phyloP scores from a whole-genome alignment of 2,888 invertebrate species.

The Heteromyza rotundicornis region DNA sequence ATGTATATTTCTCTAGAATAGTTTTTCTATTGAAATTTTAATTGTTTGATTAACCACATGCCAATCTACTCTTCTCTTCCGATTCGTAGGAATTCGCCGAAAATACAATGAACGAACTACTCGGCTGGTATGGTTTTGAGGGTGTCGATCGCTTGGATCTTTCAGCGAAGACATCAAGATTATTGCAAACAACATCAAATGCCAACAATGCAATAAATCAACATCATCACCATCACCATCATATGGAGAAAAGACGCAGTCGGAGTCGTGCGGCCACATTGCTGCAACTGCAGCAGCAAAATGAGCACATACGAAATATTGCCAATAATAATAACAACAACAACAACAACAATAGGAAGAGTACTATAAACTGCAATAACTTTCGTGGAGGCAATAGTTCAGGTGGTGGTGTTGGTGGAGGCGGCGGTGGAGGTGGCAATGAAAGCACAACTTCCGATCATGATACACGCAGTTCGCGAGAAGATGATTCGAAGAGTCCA shows the following conservation, averaged over 20 bases:
- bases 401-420: constrained; percentile 21
- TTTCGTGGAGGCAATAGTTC: constrained; percentile 25
- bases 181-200: constrained; percentile 50
- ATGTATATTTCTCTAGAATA: no score
- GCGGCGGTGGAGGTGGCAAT: constrained; percentile 36
- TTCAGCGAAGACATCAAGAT: constrained; percentile 56
- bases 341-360: constrained; percentile 27
- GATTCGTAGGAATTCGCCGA: constrained; percentile 84
- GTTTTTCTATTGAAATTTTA: no score
- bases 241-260: constrained; percentile 42
- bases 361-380: constrained; percentile 37
- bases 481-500: constrained; percentile 62
- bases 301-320: constrained; percentile 25
- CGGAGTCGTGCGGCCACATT: constrained; percentile 41
- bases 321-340: constrained; percentile 31
- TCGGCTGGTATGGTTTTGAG: constrained; percentile 91
- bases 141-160: constrained; percentile 69
- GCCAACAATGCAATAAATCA: constrained; percentile 44
- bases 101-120: constrained; percentile 89
- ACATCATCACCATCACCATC: constrained; percentile 37
- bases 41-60: no score
- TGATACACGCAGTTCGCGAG: constrained; percentile 60
- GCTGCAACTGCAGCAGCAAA: constrained; percentile 32
- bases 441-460: constrained; percentile 59
- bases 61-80: no score